Base-by-base conservation (phyloP, 2,888 invertebrate genomes). In the Leptopilina drosophilae region DNA sequence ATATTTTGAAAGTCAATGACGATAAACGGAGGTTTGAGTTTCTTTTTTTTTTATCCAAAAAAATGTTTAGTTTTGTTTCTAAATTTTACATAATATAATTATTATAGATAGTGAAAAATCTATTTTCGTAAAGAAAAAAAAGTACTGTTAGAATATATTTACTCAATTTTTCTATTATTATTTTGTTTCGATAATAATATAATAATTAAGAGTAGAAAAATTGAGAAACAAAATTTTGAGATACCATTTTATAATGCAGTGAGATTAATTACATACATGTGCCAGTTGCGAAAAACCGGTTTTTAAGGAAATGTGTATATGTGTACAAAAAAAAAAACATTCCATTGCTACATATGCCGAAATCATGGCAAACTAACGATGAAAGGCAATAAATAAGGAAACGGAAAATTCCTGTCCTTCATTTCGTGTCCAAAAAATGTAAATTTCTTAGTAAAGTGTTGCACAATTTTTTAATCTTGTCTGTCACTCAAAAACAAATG, bases 1-100 rank as follows among this genome's bases (percentile, higher is more conserved):
- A 76, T 90, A 85, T 78, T 91, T 91, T 79, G 84, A 86, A 12
- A 84, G 11, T 26, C 26, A 64, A 64, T 26, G 14, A 64, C 11
- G 15, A 62, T 14, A 62, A 64, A 64, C 9, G 33, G 11, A 26
- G 12, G 33, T 64, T 64, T 8, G 20, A 20, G 20, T 20, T 62
- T 62, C 9, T 59, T 62, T 20, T 20, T 62, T 62, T 20, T 59
- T 62, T 20, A 9, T 3, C 2, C 2, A 62, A 3, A 62, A 20
- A n/a, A 20, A 62, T 20, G 62, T 62, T 62, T 20, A 20, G 5
- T 20, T 62, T 20, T 8, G 9, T 62, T 62, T 62, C 6, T 62
- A 15, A 62, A 1, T 59, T 49, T 3, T 33, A 33, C 33, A 33
- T 33, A 20, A 20, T n/a, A 33, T 33, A 33, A 33, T 20, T 20